phyloP scores from a whole-genome alignment of 2,797 vertebrate species.

The Cuniculus paca region DNA sequence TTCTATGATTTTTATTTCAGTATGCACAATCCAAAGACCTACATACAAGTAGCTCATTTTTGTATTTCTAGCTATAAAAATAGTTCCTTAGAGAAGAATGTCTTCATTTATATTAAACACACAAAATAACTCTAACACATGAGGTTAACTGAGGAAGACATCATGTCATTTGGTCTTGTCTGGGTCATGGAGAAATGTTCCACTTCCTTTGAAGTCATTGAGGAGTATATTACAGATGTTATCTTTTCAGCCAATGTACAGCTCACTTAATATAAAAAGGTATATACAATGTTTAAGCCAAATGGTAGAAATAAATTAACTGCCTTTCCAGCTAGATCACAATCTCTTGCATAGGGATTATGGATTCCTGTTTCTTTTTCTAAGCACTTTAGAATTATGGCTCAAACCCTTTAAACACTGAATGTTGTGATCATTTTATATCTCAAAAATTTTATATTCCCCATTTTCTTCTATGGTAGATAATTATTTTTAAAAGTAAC shows the following conservation, averaged over 20 bases:
- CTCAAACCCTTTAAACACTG: neutral
- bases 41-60: conserved; percentile 33
- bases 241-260: conserved; percentile 39
- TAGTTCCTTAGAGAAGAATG: neutral
- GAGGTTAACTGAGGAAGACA: conserved; percentile 3
- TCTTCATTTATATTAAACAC: conserved; percentile 50
- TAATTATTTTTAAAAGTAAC: conserved; percentile 46
- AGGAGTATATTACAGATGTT: neutral
- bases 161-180: neutral
- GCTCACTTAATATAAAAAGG: neutral
- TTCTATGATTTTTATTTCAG: conserved; percentile 60
- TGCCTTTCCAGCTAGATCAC: neutral
- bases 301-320: neutral
- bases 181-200: neutral
- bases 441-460: conserved; percentile 23
- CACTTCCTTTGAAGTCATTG: neutral
- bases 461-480: neutral
- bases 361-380: neutral
- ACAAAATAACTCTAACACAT: neutral
- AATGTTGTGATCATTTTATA: neutral
- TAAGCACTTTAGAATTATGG: neutral
- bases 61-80: conserved; percentile 54
- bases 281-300: neutral
- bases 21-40: neutral
- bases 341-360: neutral